Evolutionary conservation across 2,888 invertebrate genomes (phyloP), one percentile per base, ranked within the genome.

Genomic region (Litoditis marina): DNA sequence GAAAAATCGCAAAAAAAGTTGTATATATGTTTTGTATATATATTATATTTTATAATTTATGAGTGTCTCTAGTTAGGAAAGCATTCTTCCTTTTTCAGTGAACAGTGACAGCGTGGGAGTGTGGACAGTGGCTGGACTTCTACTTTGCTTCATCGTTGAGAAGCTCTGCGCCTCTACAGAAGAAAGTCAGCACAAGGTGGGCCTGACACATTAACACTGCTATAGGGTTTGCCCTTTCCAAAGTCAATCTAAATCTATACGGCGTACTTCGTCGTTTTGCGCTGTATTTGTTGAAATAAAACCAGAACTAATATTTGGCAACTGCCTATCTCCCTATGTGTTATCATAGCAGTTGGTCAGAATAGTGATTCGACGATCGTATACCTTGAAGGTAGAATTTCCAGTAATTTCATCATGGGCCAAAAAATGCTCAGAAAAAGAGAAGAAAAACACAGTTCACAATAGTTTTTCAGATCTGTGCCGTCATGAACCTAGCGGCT

Each of bases 401-500:
- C 11, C 7, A 22, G 27, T 11, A n/a, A 19, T 19, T 27, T 44
- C 46, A 7, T 53, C 6, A n/a, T 39, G 8, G 6, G 8, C n/a
- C 27, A 6, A 22, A 50, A 5, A 50, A 25, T 50, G n/a, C 6
- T n/a, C n/a, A 39, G n/a, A 39, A 39, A 13, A 39, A 11, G 11
- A 11, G n/a, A 16, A 30, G 3, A 16, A 46, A 46, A 5, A 28
- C 7, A 27, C n/a, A n/a, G 8, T 4, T 32, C 19, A 28, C 16
- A 50, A 28, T n/a, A 13, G 8, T 11, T 27, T 66, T 63, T 60
- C 63, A 74, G 84, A 77, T 92, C 65, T 89, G 92, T 1, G 96
- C 95, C 0, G 95, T 95, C 85, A 86, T 96, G 74, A 96, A 96
- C 86, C 87, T 96, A 74, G 87, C 94, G 86, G 94, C 96, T 2